These are phyloP conservation scores for Macropus fuliginosus DNA, from an alignment of 2,797 vertebrate species.

Conservation along the genomic window DNA sequence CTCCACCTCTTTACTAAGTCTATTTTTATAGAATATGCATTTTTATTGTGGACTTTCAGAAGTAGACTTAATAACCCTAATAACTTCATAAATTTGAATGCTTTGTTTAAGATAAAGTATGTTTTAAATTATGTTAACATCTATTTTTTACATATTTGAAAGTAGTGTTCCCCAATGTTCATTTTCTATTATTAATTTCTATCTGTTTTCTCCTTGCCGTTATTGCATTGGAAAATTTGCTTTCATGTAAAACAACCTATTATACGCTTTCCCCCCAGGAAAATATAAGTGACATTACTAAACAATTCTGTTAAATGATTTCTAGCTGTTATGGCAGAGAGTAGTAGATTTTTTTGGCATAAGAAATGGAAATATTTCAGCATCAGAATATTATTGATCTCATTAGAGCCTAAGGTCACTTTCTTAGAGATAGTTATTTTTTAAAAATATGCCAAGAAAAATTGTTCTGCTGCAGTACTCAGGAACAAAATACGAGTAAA, in stretches of 20 bases:
- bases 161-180: not conserved
- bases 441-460: not conserved
- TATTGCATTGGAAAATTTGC: not conserved
- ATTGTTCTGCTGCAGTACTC: not conserved
- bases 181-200: conserved; percentile 12
- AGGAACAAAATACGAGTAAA: not conserved
- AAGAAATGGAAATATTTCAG: conserved; percentile 23
- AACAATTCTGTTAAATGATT: not conserved
- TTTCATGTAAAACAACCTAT: conserved; percentile 6
- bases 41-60: not conserved
- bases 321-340: not conserved
- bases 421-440: not conserved
- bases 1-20: not conserved
- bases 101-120: not conserved
- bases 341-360: not conserved
- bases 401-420: not conserved
- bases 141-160: conserved; percentile 5
- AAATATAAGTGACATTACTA: conserved; percentile 16
- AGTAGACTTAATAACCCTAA: not conserved
- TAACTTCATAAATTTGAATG: not conserved
- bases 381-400: not conserved
- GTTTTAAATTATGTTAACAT: not conserved
- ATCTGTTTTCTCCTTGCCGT: conserved; percentile 1
- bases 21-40: not conserved
- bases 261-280: not conserved